Evolutionary conservation across 2,888 invertebrate genomes (phyloP), one percentile per base, ranked within the genome.

Genomic region (Catocala sponsa): DNA sequence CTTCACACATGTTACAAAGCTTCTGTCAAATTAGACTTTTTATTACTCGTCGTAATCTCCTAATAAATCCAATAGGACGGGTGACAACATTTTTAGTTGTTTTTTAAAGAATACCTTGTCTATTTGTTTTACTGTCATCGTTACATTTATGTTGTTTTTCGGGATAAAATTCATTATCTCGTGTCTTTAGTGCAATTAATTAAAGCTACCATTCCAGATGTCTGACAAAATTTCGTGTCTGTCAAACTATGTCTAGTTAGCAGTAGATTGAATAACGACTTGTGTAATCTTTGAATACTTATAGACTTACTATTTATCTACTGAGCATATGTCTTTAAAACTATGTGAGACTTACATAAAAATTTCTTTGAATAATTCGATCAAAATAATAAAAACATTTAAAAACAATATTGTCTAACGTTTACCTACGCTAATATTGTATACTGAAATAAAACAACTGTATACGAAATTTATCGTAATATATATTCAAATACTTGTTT

Each of bases 21-120:
- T 83, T 77, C 84, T 85, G 84, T 85, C 80, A 83, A 84, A 86
- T 83, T 84, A 85, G 79, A 38, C 83, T 87, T 88, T 88, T 88
- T 85, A 86, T 85, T 85, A 76, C 81, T 72, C 78, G 63, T 72
- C 79, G 76, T 89, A 90, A 91, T 90, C 90, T 84, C 74, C 70
- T 81, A 84, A 88, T 90, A 89, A 88, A 89, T 87, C 68, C 63
- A 46, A 59, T 53, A 38, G 67, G 77, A 78, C 69, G 55, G 52
- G 60, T 63, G 68, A 78, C 79, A 78, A 68, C 67, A 50, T 53
- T 70, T 70, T 72, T 67, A 48, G 50, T 46, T 51, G 58, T 65
- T 67, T 60, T 59, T 60, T 55, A 25, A 48, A 61, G 53, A 63
- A 52, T 63, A 56, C 53, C 46, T 41, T 55, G 68, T 54, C 54